Percentiles rank a stretch among this genome's conserved stretches.
Conservation (phyloP, 35 echinoderm and acorn worm genomes). For the Eucidaris tribuloides region DNA sequence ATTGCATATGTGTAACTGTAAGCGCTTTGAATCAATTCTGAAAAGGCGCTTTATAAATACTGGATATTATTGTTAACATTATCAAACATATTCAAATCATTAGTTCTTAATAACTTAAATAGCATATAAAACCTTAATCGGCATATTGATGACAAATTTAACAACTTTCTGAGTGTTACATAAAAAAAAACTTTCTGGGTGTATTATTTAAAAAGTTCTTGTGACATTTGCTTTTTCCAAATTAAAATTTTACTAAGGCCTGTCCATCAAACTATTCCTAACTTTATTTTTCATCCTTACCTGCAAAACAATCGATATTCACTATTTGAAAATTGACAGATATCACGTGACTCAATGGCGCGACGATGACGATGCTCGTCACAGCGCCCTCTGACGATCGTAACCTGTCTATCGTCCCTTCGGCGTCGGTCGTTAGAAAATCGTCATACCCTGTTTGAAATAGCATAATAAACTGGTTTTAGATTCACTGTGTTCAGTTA, state of each 20-base stretch:
- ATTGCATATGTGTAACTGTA: too few species aligned
- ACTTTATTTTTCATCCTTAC: background rate
- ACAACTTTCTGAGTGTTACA: background rate
- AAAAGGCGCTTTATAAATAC: too few species aligned
- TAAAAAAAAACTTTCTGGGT: background rate
- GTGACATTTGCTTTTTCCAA: too few species aligned
- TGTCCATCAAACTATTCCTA: background rate
- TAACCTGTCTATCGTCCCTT: background rate
- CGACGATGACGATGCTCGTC: background rate
- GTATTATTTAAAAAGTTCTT: background rate
- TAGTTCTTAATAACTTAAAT: too few species aligned
- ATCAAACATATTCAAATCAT: too few species aligned
- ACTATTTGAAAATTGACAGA: conserved; percentile 2
- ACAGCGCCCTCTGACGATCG: conserved; percentile 9
- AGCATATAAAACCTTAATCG: background rate
- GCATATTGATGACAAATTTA: background rate
- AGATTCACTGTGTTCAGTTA: background rate
- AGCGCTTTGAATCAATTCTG: too few species aligned
- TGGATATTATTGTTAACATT: too few species aligned
- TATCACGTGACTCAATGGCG: conserved; percentile 10
- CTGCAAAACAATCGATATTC: background rate
- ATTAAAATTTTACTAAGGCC: background rate
- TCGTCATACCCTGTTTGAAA: conserved; percentile 11
- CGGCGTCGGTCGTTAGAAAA: background rate
- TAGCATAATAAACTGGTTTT: background rate